A percentile compares a stretch with the other conserved stretches of the same genome.
These are phyloP conservation scores for Ursus arctos DNA, from an alignment of 2,113 vertebrate species.

Conservation along the genomic window DNA sequence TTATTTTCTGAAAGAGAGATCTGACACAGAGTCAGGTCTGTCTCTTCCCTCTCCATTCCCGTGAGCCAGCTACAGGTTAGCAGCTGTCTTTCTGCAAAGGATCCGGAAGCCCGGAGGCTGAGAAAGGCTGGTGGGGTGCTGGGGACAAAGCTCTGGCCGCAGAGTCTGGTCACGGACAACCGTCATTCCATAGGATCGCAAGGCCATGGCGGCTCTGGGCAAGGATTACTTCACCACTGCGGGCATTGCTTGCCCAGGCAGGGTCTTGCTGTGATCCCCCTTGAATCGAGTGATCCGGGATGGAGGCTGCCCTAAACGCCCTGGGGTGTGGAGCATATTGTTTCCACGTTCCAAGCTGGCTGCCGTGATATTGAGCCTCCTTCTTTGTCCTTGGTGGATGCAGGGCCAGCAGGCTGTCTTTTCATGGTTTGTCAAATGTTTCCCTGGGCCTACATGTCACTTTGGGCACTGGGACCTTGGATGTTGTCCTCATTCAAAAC, in stretches of 20 bases:
- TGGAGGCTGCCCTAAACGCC: fast-evolving
- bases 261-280: not conserved
- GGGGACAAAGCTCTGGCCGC: too few relatives aligned
- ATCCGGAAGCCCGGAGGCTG: not conserved
- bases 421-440: not conserved
- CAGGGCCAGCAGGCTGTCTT: not conserved
- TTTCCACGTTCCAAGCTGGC: not conserved
- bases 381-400: not conserved
- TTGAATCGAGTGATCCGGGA: not conserved
- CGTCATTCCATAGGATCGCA: too few relatives aligned
- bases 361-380: fast-evolving
- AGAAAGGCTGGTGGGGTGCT: not conserved
- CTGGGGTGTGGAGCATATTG: fast-evolving
- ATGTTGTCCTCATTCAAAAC: not conserved
- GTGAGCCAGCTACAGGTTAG: not conserved
- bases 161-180: too few relatives aligned
- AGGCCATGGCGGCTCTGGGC: fast-evolving
- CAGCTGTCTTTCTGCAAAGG: not conserved
- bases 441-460: not conserved
- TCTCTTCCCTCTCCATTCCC: not conserved
- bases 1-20: not conserved
- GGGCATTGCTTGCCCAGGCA: not conserved
- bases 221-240: not conserved
- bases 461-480: not conserved
- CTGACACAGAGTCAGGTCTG: not conserved